phyloP scores from a whole-genome alignment of 1,140 invertebrate species.

The Drosophila nasuta region DNA sequence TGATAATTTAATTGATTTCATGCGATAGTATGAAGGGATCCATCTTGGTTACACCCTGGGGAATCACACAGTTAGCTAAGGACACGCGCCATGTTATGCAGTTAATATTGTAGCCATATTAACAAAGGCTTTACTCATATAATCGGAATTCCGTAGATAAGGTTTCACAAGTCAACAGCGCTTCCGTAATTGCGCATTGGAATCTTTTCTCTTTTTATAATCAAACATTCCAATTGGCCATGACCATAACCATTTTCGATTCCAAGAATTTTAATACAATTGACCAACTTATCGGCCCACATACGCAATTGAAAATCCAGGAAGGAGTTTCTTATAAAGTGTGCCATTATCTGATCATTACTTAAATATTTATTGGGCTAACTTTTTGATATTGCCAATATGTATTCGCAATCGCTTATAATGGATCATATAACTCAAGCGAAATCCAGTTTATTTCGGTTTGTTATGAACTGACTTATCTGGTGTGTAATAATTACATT shows the following conservation, averaged over 20 bases:
- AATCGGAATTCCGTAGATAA: conserved; percentile 33
- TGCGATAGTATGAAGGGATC: neutral
- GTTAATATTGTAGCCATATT: conserved; percentile 2
- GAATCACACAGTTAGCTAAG: neutral
- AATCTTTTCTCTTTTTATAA: conserved; percentile 12
- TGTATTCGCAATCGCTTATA: conserved; percentile 7
- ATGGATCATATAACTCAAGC: conserved; percentile 27
- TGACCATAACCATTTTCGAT: conserved; percentile 47
- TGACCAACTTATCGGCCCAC: neutral
- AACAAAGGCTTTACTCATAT: conserved; percentile 8
- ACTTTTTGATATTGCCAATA: neutral
- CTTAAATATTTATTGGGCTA: conserved; percentile 20
- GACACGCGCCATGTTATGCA: neutral
- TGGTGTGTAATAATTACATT: conserved; percentile 14
- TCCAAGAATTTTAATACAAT: conserved; percentile 48
- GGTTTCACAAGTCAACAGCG: conserved; percentile 14
- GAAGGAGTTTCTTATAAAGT: conserved; percentile 17
- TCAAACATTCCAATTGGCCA: conserved; percentile 51
- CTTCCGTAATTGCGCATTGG: conserved; percentile 57
- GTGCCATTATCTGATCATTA: conserved; percentile 46
- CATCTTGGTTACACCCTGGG: neutral
- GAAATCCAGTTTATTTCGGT: conserved; percentile 21
- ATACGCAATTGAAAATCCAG: neutral
- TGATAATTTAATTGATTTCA: neutral
- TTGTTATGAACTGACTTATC: conserved; percentile 16